phyloP scores from a whole-genome alignment of 2,797 vertebrate species.

The Ceyx erithaca region DNA sequence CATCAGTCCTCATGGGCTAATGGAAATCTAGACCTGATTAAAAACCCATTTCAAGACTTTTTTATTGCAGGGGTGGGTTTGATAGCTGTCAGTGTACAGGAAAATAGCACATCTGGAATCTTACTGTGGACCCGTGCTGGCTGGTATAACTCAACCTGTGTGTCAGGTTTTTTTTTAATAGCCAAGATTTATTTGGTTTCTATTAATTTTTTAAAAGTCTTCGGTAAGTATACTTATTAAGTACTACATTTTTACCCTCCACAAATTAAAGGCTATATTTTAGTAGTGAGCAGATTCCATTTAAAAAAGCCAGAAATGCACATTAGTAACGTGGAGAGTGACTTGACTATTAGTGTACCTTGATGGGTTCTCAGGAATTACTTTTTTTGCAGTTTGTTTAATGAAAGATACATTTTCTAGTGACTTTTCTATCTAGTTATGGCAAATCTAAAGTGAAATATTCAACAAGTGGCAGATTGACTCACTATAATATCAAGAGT shows the following conservation, averaged over 20 bases:
- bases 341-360: neutral
- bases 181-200: conserved; percentile 77
- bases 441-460: conserved; percentile 3
- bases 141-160: conserved; percentile 78
- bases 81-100: conserved; percentile 79
- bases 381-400: conserved; percentile 40
- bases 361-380: conserved; percentile 9
- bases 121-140: conserved; percentile 71
- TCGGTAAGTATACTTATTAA: conserved; percentile 71
- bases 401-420: conserved; percentile 34
- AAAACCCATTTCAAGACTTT: conserved; percentile 75
- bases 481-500: neutral
- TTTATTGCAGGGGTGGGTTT: conserved; percentile 74
- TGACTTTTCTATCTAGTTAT: conserved; percentile 45
- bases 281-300: conserved; percentile 45
- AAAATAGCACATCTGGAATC: conserved; percentile 81
- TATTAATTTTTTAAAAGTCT: conserved; percentile 74
- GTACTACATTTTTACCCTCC: conserved; percentile 68
- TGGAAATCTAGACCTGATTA: conserved; percentile 73
- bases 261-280: conserved; percentile 77
- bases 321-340: neutral
- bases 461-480: neutral
- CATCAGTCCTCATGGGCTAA: conserved; percentile 65
- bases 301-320: neutral
- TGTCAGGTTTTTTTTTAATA: conserved; percentile 68